phyloP scores from a whole-genome alignment of 2,888 invertebrate genomes.

The Timandra comae region DNA sequence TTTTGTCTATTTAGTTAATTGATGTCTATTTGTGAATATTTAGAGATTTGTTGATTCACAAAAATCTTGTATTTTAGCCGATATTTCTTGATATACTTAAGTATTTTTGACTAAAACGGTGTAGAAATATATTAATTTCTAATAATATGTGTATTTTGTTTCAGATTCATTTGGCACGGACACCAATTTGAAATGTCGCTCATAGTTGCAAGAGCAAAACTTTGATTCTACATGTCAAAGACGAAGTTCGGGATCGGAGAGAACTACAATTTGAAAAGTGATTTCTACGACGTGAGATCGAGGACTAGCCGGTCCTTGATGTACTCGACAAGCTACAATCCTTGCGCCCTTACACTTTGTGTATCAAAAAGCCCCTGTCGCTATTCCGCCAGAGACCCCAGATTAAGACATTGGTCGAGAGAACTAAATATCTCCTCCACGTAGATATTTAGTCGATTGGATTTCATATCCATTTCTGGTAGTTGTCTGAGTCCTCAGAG shows the following conservation, averaged over 20 bases:
- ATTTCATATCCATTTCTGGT: slow-evolving; percentile 48
- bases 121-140: too few relatives aligned
- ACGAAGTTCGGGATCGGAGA: slow-evolving; percentile 46
- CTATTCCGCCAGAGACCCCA: slow-evolving; percentile 77
- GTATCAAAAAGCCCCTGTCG: slow-evolving; percentile 67
- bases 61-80: too few relatives aligned
- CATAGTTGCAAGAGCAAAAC: slow-evolving; percentile 43
- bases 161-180: slow-evolving; percentile 45
- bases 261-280: slow-evolving; percentile 58
- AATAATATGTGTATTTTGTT: slow-evolving; percentile 42
- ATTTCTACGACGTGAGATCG: slow-evolving; percentile 62
- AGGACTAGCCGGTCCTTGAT: slow-evolving; percentile 76
- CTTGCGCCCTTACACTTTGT: slow-evolving; percentile 67
- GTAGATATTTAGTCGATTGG: slow-evolving; percentile 46
- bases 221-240: slow-evolving; percentile 69
- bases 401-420: slow-evolving; percentile 77
- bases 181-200: slow-evolving; percentile 59
- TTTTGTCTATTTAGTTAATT: too few relatives aligned
- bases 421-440: slow-evolving; percentile 58
- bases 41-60: too few relatives aligned
- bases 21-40: too few relatives aligned
- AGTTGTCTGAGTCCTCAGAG: slow-evolving; percentile 47
- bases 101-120: too few relatives aligned
- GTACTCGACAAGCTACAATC: slow-evolving; percentile 71
- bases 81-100: too few relatives aligned